Base-by-base conservation (phyloP, 2,113 vertebrate genomes). In the Gavialis gangeticus region DNA sequence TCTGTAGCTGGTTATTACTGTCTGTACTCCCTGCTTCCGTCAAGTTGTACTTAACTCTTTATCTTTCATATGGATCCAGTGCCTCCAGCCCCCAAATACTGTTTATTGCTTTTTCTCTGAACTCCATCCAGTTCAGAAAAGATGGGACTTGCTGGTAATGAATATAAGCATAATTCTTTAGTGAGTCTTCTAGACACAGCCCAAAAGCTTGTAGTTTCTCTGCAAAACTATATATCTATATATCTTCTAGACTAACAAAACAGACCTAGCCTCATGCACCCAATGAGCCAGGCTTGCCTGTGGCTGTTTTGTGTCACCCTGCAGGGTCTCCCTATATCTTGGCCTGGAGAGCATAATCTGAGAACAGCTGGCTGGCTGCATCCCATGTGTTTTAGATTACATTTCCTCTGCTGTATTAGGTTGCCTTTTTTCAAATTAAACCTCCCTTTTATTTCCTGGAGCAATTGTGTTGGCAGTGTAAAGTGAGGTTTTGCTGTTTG, bases 1-100 rank as follows among this genome's bases (percentile, higher is more conserved):
- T 60, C 10, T 14, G 5, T 5, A 11, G 34, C 58, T 24, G 28
- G 5, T 19, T 25, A 14, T 14, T 73, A 17, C 37, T 60, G 17
- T 2, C 21, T 13, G 6, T 0, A 0, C 34, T 66, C 16, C 22
- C 8, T 28, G 21, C 37, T 62, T 60, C 27, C 19, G 15, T 73
- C 1, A 4, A 37, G 7, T 22, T 75, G 34, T 28, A 3, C 81
- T 1, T 1, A 4, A 60, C 34, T 73, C 34, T 73, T 22, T 71
- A 46, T 71, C 13, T 71, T 62, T 62, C 59, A 27, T 55, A 66
- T 34, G 24, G 75, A 79, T 16, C 15, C 25, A 64, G 30, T 8
- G 13, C 54, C 30, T 4, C 1, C 18, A 79, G 12, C 11, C 55
- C 34, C 66, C 66, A 37, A 1, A 28, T 81, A 60, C 18, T 18